Evolutionary conservation across 1,140 invertebrate species (phyloP).

Genomic region (Hyles vespertilio): DNA sequence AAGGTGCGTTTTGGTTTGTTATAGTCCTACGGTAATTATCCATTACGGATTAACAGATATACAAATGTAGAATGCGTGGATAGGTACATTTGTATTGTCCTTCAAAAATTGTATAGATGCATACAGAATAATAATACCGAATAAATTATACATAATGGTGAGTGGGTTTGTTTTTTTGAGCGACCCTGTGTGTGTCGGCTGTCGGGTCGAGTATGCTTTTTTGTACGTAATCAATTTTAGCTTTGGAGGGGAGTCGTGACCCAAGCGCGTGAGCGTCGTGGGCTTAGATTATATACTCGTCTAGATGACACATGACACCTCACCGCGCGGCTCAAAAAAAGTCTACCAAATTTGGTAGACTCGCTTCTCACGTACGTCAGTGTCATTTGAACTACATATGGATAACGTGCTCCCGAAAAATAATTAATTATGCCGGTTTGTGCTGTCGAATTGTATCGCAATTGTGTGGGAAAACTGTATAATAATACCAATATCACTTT

Average conservation of each 20-base stretch:
- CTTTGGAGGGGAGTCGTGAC: slow-evolving; percentile 68
- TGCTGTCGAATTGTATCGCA: too few relatives aligned
- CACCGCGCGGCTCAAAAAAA: too few relatives aligned
- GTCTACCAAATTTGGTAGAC: too few relatives aligned
- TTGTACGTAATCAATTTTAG: slow-evolving; percentile 65
- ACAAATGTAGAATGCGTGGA: slow-evolving; percentile 9
- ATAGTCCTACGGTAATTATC: slow-evolving; percentile 29
- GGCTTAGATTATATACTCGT: too few relatives aligned
- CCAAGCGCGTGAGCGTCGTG: slow-evolving; percentile 41
- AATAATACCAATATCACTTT: too few relatives aligned
- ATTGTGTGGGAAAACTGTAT: too few relatives aligned
- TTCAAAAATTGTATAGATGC: slow-evolving; percentile 36
- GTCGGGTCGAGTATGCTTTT: slow-evolving; percentile 43
- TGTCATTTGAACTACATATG: too few relatives aligned
- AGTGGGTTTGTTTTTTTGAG: slow-evolving; percentile 46
- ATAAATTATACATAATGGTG: slow-evolving; percentile 66
- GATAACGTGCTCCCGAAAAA: too few relatives aligned
- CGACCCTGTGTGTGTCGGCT: slow-evolving; percentile 12
- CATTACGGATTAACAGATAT: slow-evolving; percentile 17
- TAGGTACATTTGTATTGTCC: slow-evolving; percentile 14
- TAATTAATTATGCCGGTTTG: too few relatives aligned
- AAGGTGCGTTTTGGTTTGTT: slow-evolving; percentile 10
- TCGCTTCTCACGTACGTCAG: too few relatives aligned
- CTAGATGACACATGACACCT: too few relatives aligned
- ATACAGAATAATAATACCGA: slow-evolving; percentile 53